These are phyloP conservation scores for Perca flavescens DNA, from an alignment of 2,113 vertebrate genomes.

Conservation along the genomic window DNA sequence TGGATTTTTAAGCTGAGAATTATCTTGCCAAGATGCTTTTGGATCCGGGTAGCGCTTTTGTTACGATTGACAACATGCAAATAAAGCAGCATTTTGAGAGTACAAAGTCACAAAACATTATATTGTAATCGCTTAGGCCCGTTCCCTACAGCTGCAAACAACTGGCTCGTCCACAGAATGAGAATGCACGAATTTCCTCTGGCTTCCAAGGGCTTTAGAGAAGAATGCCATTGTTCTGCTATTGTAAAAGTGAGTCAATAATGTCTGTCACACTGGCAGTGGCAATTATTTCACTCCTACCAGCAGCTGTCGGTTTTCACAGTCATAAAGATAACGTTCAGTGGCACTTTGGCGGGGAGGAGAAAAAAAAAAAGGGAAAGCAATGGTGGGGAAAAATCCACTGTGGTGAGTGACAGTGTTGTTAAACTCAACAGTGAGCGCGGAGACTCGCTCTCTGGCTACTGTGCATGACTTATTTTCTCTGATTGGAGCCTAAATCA, in stretches of 20 bases:
- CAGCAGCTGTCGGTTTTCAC: conserved; percentile 62
- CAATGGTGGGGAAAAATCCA: neutral
- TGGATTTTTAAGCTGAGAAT: conserved; percentile 35
- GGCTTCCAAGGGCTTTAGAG: conserved; percentile 21
- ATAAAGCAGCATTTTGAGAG: conserved; percentile 28
- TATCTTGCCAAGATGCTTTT: conserved; percentile 48
- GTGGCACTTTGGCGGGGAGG: conserved; percentile 27
- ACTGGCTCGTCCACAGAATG: conserved; percentile 12
- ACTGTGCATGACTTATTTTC: conserved; percentile 21
- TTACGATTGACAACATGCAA: conserved; percentile 27
- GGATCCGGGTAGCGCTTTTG: conserved; percentile 25
- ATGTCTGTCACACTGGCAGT: conserved; percentile 53
- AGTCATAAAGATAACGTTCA: conserved; percentile 52
- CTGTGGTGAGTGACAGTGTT: conserved; percentile 29
- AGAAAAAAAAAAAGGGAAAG: conserved; percentile 1
- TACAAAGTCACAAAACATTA: conserved; percentile 30
- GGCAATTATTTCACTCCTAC: conserved; percentile 64
- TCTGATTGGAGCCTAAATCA: conserved; percentile 8
- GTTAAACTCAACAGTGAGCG: conserved; percentile 32
- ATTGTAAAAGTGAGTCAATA: conserved; percentile 51
- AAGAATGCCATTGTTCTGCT: conserved; percentile 54
- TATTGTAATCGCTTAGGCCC: conserved; percentile 20
- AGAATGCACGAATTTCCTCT: conserved; percentile 17
- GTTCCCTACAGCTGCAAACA: conserved; percentile 33
- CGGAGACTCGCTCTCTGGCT: conserved; percentile 16